phyloP scores from a whole-genome alignment of 2,113 vertebrate species.

The Perccottus glenii region DNA sequence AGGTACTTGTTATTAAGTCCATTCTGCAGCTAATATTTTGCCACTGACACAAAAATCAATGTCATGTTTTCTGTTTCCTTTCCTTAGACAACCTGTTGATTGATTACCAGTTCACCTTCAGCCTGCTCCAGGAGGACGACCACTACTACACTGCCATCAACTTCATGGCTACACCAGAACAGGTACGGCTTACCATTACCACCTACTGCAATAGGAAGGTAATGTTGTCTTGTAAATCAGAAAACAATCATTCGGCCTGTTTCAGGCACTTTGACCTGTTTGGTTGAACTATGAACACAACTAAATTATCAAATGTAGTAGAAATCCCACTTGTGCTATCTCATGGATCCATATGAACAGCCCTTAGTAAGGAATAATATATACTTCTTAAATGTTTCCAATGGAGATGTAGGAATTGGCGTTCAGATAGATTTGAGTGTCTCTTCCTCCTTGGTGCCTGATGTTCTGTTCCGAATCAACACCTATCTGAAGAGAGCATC shows the following conservation, averaged over 20 bases:
- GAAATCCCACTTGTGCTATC: too few species aligned
- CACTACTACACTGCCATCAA: slow-evolving; percentile 95
- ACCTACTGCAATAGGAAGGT: too few species aligned
- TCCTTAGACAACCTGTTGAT: slow-evolving; percentile 92
- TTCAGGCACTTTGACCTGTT: too few species aligned
- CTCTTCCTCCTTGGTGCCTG: slow-evolving; percentile 3
- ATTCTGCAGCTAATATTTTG: too few species aligned
- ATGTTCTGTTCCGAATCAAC: slow-evolving; percentile 5
- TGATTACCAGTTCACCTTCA: slow-evolving; percentile 98
- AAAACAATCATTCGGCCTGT: too few species aligned
- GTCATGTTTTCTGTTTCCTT: background rate
- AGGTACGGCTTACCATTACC: slow-evolving; percentile 70
- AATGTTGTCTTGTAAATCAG: too few species aligned
- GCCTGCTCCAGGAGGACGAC: slow-evolving; percentile 94
- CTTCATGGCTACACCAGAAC: slow-evolving; percentile 96
- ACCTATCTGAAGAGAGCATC: background rate
- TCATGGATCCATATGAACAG: background rate
- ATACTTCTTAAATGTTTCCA: background rate
- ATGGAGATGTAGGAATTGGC: background rate
- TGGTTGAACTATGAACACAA: too few species aligned
- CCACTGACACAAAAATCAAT: too few species aligned
- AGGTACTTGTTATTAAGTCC: too few species aligned
- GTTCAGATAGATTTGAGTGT: background rate
- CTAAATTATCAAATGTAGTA: too few species aligned
- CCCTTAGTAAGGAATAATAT: background rate